Conservation (phyloP, 2,888 invertebrate genomes). For the Drosophila paramelanica region DNA sequence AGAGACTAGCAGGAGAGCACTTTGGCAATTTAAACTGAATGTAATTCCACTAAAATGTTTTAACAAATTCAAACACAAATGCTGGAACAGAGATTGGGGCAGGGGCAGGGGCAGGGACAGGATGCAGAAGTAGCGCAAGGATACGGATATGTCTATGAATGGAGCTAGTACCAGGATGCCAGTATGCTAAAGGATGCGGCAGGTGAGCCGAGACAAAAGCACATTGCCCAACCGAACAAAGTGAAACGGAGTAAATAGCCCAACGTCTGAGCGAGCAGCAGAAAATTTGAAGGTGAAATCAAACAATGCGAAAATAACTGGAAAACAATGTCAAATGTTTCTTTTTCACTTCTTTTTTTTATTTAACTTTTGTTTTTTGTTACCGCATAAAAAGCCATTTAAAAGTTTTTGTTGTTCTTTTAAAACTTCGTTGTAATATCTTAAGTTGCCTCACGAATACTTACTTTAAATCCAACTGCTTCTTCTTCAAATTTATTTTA, state of each 20-base stretch:
- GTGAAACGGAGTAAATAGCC: neutral
- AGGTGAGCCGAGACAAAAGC: slow-evolving; percentile 44
- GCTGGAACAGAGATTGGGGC: slow-evolving; percentile 7
- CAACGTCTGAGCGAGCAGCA: slow-evolving; percentile 65
- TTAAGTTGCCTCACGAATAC: neutral
- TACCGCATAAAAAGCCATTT: too few species aligned
- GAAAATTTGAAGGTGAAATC: slow-evolving; percentile 75
- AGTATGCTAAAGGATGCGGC: slow-evolving; percentile 7
- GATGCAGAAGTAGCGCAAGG: slow-evolving; percentile 6
- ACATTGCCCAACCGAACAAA: slow-evolving; percentile 18
- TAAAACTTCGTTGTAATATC: slow-evolving; percentile 1
- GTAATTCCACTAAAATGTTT: slow-evolving; percentile 77
- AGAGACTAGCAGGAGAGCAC: slow-evolving; percentile 28
- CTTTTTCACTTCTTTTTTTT: neutral
- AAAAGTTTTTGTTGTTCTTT: slow-evolving; percentile 17
- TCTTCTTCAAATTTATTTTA: neutral
- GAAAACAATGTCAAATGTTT: slow-evolving; percentile 66
- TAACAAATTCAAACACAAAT: slow-evolving; percentile 70
- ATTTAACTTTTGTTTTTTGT: too few species aligned
- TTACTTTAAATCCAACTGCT: neutral
- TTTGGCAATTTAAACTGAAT: slow-evolving; percentile 72
- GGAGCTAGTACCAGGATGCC: slow-evolving; percentile 10
- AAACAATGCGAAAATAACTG: slow-evolving; percentile 78
- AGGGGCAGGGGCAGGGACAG: neutral
- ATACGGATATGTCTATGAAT: slow-evolving; percentile 14